Conservation (phyloP, 2,888 invertebrate species). For the Galeopsomyia nigrocyanea region DNA sequence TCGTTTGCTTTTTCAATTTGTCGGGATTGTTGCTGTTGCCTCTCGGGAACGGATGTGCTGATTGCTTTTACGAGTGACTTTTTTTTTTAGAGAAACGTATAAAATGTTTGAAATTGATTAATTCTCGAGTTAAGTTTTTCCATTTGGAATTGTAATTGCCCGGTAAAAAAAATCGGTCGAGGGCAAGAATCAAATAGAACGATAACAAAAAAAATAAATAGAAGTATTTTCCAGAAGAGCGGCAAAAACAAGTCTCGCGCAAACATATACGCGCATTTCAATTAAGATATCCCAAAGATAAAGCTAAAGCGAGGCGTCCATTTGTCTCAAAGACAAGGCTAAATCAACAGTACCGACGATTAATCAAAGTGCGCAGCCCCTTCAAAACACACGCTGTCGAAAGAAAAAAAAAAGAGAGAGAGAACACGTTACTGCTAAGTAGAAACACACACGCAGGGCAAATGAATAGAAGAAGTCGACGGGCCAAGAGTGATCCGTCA, state of each 20-base stretch:
- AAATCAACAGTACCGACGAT: slow-evolving; percentile 15
- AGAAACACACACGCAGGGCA: not conserved
- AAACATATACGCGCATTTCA: not conserved
- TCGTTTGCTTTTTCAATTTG: not conserved
- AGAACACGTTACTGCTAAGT: slow-evolving; percentile 4
- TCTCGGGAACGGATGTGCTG: not conserved
- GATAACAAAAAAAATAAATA: too few relatives aligned
- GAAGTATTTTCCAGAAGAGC: too few relatives aligned
- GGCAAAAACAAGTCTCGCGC: not conserved
- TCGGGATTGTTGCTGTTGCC: not conserved
- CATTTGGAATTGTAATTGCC: too few relatives aligned
- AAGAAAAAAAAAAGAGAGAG: too few relatives aligned
- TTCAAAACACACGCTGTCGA: not conserved
- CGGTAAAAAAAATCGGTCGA: not conserved
- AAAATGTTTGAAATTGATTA: too few relatives aligned
- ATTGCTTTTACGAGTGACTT: not conserved
- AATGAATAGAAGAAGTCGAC: slow-evolving; percentile 6
- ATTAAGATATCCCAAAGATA: slow-evolving; percentile 18
- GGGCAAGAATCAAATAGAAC: not conserved
- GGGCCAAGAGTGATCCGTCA: slow-evolving; percentile 35
- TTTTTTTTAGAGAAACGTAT: too few relatives aligned
- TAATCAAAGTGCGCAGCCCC: slow-evolving; percentile 24
- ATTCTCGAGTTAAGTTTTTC: too few relatives aligned
- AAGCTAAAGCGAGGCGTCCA: slow-evolving; percentile 9
- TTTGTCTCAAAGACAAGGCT: slow-evolving; percentile 9